A percentile compares a stretch with the other conserved stretches of the same genome.
phyloP scores from a whole-genome alignment of 2,888 invertebrate genomes.

The Coronaproctus castanopsis region DNA sequence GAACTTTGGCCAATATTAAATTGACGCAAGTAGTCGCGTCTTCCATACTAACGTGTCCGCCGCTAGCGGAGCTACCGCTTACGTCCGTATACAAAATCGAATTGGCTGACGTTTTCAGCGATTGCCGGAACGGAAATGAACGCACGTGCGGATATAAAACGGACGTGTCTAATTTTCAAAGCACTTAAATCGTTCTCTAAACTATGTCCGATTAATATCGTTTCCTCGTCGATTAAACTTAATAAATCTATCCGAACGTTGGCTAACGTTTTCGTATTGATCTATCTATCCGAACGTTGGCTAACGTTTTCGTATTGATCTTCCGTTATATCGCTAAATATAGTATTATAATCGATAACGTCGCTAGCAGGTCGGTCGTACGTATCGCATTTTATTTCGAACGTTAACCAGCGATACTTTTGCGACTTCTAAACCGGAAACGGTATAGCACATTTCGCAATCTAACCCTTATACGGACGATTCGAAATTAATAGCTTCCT shows the following conservation, averaged over 20 bases:
- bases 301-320: slow-evolving; percentile 28
- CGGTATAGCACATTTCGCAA: slow-evolving; percentile 93
- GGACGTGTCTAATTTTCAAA: slow-evolving; percentile 62
- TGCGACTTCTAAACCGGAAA: slow-evolving; percentile 63
- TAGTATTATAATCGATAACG: slow-evolving; percentile 83
- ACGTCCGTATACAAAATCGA: slow-evolving; percentile 58
- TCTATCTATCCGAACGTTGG: too few species aligned
- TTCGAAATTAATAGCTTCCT: slow-evolving; percentile 29
- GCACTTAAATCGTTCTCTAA: slow-evolving; percentile 83
- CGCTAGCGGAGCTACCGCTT: slow-evolving; percentile 40
- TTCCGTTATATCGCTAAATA: slow-evolving; percentile 43
- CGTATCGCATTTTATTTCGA: slow-evolving; percentile 50
- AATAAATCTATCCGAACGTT: slow-evolving; percentile 74
- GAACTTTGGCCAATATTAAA: slow-evolving; percentile 58
- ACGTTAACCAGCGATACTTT: slow-evolving; percentile 64
- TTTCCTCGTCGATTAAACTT: slow-evolving; percentile 54
- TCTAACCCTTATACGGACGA: slow-evolving; percentile 60
- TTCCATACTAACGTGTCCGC: slow-evolving; percentile 79
- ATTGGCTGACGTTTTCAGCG: slow-evolving; percentile 55
- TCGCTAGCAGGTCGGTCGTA: slow-evolving; percentile 60
- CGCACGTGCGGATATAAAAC: slow-evolving; percentile 61
- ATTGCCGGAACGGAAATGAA: slow-evolving; percentile 64
- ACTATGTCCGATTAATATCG: slow-evolving; percentile 86
- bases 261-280: slow-evolving; percentile 43
- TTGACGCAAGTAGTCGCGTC: slow-evolving; percentile 82